Evolutionary conservation across 1,140 invertebrate species (phyloP).

Genomic region (Apocrypta bakeri): DNA sequence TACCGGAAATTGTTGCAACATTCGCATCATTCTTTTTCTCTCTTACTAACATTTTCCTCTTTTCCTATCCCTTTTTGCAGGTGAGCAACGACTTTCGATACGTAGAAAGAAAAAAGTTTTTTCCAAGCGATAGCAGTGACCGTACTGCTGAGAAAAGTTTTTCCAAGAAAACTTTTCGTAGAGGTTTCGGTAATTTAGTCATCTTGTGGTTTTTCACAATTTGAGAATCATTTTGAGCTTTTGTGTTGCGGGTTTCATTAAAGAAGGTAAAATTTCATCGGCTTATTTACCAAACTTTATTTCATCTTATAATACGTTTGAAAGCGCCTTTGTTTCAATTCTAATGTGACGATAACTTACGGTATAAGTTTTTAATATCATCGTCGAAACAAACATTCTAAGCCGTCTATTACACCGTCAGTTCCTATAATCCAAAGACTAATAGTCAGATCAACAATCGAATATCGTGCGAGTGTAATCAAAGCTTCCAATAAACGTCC

Average conservation of each 20-base stretch:
- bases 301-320: too few species aligned
- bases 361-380: too few species aligned
- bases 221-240: neutral
- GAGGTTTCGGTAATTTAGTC: neutral
- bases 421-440: neutral
- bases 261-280: too few species aligned
- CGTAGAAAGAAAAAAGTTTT: neutral
- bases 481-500: neutral
- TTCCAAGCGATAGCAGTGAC: neutral
- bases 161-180: neutral
- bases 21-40: neutral
- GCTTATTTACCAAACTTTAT: too few species aligned
- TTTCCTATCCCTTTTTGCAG: neutral
- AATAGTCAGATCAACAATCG: neutral
- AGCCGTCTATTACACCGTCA: too few species aligned
- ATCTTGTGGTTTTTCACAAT: slow-evolving; percentile 11
- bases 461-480: neutral
- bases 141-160: neutral
- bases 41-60: slow-evolving; percentile 23
- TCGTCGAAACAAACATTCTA: too few species aligned
- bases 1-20: slow-evolving; percentile 40
- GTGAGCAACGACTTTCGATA: neutral
- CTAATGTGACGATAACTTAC: too few species aligned
- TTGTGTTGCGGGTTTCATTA: neutral
- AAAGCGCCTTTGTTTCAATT: too few species aligned